A percentile compares a stretch with the other conserved stretches of the same genome.
Evolutionary conservation across 2,797 vertebrate genomes (phyloP).

Genomic region (Epinephelus awoara): DNA sequence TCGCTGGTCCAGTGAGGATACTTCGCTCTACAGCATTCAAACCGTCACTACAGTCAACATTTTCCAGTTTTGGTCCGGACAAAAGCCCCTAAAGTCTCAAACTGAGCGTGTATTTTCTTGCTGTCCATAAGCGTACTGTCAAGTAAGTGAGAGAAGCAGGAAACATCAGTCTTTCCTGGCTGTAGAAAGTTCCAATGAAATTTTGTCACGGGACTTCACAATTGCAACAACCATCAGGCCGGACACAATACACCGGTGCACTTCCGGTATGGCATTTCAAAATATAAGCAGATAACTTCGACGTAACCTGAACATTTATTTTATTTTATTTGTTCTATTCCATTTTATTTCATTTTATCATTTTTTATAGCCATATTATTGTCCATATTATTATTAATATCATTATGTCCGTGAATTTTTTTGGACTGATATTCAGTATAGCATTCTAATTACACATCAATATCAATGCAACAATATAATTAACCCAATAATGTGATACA

Average conservation of each 20-base stretch:
- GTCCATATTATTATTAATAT: too few relatives aligned
- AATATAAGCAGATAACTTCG: conserved; percentile 12
- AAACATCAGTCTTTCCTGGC: conserved; percentile 73
- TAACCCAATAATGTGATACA: too few relatives aligned
- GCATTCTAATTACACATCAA: too few relatives aligned
- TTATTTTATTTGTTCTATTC: too few relatives aligned
- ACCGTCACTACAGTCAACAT: conserved; percentile 12
- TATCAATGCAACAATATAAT: too few relatives aligned
- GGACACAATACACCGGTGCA: accelerated
- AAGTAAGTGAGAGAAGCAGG: conserved; percentile 63
- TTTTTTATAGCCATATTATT: too few relatives aligned
- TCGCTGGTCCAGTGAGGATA: conserved; percentile 20
- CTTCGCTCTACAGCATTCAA: conserved; percentile 19
- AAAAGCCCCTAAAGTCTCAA: background rate
- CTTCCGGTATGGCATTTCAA: conserved; percentile 54
- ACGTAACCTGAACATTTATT: too few relatives aligned
- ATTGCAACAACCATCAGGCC: background rate
- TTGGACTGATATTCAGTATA: too few relatives aligned
- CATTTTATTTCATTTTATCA: too few relatives aligned
- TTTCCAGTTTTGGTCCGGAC: background rate
- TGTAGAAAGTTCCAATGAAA: conserved; percentile 79
- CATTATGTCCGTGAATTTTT: too few relatives aligned
- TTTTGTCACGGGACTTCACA: conserved; percentile 83
- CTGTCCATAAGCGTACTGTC: conserved; percentile 28
- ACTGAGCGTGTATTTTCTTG: background rate